These are phyloP conservation scores for Leuciscus waleckii DNA, from an alignment of 2,797 vertebrate species.

Conservation along the genomic window DNA sequence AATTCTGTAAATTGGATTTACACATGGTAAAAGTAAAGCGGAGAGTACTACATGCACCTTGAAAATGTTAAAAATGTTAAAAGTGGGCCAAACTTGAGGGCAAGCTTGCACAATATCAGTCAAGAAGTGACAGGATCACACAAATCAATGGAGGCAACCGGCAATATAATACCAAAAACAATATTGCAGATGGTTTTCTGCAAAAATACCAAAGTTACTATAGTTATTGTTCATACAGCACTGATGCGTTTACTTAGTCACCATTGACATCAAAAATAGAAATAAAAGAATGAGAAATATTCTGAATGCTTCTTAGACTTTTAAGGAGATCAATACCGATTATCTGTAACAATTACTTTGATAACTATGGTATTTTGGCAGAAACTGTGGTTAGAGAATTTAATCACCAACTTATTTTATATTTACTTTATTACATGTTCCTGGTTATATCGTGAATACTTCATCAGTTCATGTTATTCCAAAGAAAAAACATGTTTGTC, in stretches of 20 bases:
- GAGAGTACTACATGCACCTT: not conserved
- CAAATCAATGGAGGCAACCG: not conserved
- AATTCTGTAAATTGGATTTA: not conserved
- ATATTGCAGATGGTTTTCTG: not conserved
- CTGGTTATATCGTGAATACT: not conserved
- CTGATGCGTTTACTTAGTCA: not conserved
- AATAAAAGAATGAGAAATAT: not conserved
- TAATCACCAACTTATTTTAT: not conserved
- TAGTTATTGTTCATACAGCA: not conserved
- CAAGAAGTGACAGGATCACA: not conserved
- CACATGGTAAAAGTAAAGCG: not conserved
- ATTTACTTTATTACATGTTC: not conserved
- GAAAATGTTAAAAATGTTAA: not conserved
- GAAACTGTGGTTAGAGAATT: not conserved
- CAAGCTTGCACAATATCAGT: not conserved
- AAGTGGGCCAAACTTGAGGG: conserved; percentile 5
- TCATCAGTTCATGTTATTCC: not conserved
- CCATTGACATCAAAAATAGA: not conserved
- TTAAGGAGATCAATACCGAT: too few species aligned
- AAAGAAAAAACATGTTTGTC: not conserved
- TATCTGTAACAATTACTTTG: not conserved
- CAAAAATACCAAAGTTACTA: not conserved
- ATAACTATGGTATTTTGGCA: conserved; percentile 5
- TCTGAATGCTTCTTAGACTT: too few species aligned
- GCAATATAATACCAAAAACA: not conserved